Percentiles rank a stretch among this genome's conserved stretches.
Evolutionary conservation across 2,797 vertebrate genomes (phyloP).

Genomic region (Sus cebifrons): DNA sequence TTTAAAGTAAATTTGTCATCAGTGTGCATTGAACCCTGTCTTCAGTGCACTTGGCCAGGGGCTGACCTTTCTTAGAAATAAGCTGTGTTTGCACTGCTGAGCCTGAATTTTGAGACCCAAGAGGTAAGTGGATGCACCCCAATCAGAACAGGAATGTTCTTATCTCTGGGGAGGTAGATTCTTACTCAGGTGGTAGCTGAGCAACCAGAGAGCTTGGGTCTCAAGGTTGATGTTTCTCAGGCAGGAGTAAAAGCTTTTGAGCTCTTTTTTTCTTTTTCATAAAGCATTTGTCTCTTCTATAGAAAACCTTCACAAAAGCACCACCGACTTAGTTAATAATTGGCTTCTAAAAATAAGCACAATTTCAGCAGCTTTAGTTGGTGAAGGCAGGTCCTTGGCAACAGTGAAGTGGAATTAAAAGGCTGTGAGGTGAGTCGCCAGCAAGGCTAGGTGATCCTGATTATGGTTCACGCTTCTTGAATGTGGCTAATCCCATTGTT

Average conservation of each 20-base stretch:
- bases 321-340: conserved; percentile 86
- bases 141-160: neutral
- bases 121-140: neutral
- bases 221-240: conserved; percentile 33
- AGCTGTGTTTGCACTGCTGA: neutral
- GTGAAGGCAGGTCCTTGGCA: conserved; percentile 86
- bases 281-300: conserved; percentile 58
- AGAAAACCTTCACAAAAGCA: conserved; percentile 73
- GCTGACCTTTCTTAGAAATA: neutral
- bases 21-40: neutral
- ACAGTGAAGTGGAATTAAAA: conserved; percentile 78
- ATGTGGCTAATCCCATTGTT: conserved; percentile 1
- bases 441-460: conserved; percentile 3
- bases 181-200: conserved; percentile 56
- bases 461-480: neutral
- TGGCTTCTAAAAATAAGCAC: conserved; percentile 88
- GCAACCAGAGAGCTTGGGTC: neutral
- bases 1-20: conserved; percentile 49
- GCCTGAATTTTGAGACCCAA: conserved; percentile 18
- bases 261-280: neutral
- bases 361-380: conserved; percentile 78
- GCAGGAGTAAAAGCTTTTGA: conserved; percentile 72
- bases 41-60: neutral
- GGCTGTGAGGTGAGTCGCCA: conserved; percentile 37
- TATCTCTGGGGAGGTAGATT: neutral